phyloP scores from a whole-genome alignment of 2,888 invertebrate genomes.

The Polylopha cassiicola region DNA sequence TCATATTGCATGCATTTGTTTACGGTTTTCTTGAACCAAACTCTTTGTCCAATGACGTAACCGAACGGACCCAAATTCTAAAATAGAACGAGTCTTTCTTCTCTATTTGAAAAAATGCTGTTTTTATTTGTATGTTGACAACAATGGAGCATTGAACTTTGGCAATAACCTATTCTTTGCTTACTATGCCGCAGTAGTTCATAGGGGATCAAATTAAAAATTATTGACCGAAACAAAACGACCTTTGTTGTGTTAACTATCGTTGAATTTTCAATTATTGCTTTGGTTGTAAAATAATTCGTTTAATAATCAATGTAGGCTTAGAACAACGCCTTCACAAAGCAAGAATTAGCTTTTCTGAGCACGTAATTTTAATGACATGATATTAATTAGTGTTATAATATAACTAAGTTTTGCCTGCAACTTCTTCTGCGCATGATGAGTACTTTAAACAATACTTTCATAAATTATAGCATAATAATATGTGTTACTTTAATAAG shows the following conservation, averaged over 20 bases:
- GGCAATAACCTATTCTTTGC: constrained; percentile 22
- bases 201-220: constrained; percentile 41
- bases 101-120: constrained; percentile 39
- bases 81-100: constrained; percentile 68
- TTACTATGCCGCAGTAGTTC: constrained; percentile 25
- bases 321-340: too few relatives aligned
- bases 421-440: too few relatives aligned
- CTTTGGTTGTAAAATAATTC: too few relatives aligned
- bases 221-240: constrained; percentile 39
- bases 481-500: too few relatives aligned
- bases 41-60: constrained; percentile 62
- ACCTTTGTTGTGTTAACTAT: constrained; percentile 39
- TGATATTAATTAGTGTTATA: too few relatives aligned
- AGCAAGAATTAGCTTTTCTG: too few relatives aligned
- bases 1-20: constrained; percentile 51
- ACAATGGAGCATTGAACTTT: constrained; percentile 35
- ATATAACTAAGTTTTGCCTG: too few relatives aligned
- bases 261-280: constrained; percentile 29
- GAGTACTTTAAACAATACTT: too few relatives aligned
- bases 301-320: too few relatives aligned
- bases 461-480: too few relatives aligned
- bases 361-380: too few relatives aligned
- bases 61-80: constrained; percentile 46
- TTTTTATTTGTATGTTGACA: constrained; percentile 27
- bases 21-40: constrained; percentile 47